phyloP scores from a whole-genome alignment of 2,797 vertebrate genomes.

The Limnodromus scolopaceus region DNA sequence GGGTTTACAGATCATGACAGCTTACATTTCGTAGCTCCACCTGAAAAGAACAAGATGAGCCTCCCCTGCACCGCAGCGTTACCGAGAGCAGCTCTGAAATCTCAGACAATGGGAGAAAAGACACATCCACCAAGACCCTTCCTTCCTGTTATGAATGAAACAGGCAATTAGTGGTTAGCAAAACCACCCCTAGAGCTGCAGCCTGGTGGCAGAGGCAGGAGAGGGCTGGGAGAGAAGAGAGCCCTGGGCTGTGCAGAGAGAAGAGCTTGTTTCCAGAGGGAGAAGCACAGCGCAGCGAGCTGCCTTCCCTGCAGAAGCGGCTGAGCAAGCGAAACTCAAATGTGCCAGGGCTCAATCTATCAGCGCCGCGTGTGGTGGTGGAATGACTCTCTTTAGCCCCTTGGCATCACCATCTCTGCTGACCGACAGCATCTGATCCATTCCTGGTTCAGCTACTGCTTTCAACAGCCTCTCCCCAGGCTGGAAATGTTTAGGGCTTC shows the following conservation, averaged over 20 bases:
- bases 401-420: background rate
- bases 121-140: background rate
- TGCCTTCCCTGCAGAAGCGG: background rate
- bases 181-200: background rate
- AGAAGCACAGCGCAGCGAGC: background rate
- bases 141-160: background rate
- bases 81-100: background rate
- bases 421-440: background rate
- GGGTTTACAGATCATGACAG: background rate
- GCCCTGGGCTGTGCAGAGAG: background rate
- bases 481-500: background rate
- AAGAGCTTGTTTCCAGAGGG: background rate
- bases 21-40: background rate
- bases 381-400: background rate
- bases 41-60: background rate
- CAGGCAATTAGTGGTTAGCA: background rate
- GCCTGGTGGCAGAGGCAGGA: background rate
- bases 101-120: background rate
- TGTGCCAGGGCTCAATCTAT: background rate
- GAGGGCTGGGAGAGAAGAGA: background rate
- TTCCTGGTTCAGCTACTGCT: background rate
- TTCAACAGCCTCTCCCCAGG: background rate
- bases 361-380: fast-evolving
- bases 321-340: background rate
- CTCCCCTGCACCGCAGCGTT: background rate